These are phyloP conservation scores for Meriones psammophilus DNA, from an alignment of 2,797 vertebrate genomes.

Conservation along the genomic window DNA sequence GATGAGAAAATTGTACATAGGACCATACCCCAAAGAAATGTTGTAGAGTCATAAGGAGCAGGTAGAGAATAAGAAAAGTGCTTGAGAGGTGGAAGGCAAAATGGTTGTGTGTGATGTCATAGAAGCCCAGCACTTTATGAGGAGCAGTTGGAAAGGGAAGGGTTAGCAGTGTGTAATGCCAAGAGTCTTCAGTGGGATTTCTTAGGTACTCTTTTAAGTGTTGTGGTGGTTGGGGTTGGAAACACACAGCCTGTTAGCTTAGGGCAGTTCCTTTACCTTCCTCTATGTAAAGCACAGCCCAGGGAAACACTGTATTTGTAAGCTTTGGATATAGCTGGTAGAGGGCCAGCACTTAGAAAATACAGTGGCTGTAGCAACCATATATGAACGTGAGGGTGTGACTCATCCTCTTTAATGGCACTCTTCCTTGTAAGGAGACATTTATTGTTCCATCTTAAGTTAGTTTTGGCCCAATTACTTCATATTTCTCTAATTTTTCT, in stretches of 20 bases:
- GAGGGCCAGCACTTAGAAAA: not conserved
- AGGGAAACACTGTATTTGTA: not conserved
- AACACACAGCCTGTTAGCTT: conserved; percentile 13
- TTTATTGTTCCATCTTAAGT: conserved; percentile 39
- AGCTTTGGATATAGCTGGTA: not conserved
- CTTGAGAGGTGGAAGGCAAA: not conserved
- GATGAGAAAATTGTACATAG: not conserved
- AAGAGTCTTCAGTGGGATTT: not conserved
- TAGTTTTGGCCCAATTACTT: conserved; percentile 30
- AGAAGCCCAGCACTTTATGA: not conserved
- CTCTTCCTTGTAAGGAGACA: not conserved
- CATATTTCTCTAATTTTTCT: conserved; percentile 18
- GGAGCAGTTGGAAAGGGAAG: not conserved
- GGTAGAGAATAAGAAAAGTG: not conserved
- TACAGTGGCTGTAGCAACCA: not conserved
- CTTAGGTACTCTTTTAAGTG: not conserved
- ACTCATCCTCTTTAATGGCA: not conserved
- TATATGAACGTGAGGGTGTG: not conserved
- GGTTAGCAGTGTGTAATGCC: not conserved
- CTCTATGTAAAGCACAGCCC: not conserved
- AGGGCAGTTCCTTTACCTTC: conserved; percentile 9
- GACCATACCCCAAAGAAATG: not conserved
- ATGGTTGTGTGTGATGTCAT: not conserved
- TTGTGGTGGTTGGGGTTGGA: not conserved
- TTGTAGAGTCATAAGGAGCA: not conserved